phyloP scores from a whole-genome alignment of 2,888 invertebrate species.

The Chirona hameri region DNA sequence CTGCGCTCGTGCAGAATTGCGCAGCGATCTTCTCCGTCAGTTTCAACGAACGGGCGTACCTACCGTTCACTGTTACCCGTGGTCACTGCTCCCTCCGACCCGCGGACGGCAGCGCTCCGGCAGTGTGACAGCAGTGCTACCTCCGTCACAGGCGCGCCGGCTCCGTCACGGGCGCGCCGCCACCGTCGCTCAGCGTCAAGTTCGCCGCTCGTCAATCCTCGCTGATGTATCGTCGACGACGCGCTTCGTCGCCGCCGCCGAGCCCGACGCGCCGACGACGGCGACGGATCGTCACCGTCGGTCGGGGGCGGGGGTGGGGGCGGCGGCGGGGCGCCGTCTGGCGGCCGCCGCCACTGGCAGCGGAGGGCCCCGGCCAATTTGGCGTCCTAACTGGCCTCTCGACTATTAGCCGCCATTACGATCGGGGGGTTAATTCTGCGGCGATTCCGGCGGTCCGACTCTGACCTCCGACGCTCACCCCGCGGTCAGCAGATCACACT shows the following conservation, averaged over 20 bases:
- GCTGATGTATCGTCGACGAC: neutral
- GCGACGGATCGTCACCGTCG: neutral
- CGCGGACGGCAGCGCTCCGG: too few relatives aligned
- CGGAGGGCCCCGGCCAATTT: too few relatives aligned
- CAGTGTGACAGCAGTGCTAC: neutral
- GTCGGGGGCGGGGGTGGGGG: neutral
- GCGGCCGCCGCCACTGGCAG: too few relatives aligned
- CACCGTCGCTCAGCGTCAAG: neutral
- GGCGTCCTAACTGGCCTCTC: neutral
- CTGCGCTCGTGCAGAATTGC: too few relatives aligned
- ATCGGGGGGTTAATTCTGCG: neutral
- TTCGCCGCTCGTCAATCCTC: conserved; percentile 9
- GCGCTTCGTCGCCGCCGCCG: conserved; percentile 12
- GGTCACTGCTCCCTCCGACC: too few relatives aligned
- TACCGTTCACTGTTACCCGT: too few relatives aligned
- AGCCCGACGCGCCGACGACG: conserved; percentile 12
- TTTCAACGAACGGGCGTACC: too few relatives aligned
- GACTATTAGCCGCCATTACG: neutral
- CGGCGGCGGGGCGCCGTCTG: neutral
- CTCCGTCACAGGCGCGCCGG: neutral
- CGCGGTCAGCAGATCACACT: neutral
- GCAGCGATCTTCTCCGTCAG: too few relatives aligned
- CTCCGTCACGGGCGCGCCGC: neutral
- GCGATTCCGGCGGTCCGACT: neutral
- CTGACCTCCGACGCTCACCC: neutral